These are phyloP conservation scores for Leptothorax acervorum DNA, from an alignment of 2,888 invertebrate species.

Conservation along the genomic window DNA sequence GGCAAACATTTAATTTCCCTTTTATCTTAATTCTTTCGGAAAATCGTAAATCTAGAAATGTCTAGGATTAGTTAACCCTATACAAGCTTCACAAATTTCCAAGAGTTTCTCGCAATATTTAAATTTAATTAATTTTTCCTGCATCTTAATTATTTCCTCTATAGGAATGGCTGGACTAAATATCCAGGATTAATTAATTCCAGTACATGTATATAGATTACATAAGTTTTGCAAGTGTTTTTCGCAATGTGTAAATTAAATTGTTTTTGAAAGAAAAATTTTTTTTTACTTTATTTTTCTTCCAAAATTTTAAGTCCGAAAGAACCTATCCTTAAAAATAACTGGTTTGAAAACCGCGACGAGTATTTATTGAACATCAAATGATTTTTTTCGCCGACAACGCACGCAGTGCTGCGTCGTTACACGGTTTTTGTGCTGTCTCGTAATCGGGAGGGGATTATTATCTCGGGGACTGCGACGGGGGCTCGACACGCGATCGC, in stretches of 20 bases:
- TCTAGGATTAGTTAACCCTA: neutral
- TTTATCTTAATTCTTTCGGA: neutral
- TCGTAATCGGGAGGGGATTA: constrained; percentile 44
- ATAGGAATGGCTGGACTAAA: neutral
- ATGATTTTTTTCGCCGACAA: constrained; percentile 1
- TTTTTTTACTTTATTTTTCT: too few relatives aligned
- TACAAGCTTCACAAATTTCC: neutral
- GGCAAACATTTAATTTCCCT: neutral
- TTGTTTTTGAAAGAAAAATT: neutral
- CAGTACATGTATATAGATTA: neutral
- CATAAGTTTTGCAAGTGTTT: neutral
- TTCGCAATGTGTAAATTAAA: neutral
- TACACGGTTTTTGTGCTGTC: constrained; percentile 22
- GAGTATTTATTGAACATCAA: neutral
- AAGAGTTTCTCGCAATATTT: neutral
- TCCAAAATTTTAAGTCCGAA: neutral
- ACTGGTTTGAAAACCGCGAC: neutral
- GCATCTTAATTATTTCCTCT: neutral
- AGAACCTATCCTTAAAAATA: neutral
- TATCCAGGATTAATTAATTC: neutral
- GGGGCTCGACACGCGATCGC: constrained; percentile 71
- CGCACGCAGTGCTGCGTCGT: neutral
- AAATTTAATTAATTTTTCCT: neutral
- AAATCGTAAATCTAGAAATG: neutral
- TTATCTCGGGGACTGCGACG: constrained; percentile 64